Conservation (phyloP, 2,797 vertebrate species). For the Cynodonichthys magdalenae region DNA sequence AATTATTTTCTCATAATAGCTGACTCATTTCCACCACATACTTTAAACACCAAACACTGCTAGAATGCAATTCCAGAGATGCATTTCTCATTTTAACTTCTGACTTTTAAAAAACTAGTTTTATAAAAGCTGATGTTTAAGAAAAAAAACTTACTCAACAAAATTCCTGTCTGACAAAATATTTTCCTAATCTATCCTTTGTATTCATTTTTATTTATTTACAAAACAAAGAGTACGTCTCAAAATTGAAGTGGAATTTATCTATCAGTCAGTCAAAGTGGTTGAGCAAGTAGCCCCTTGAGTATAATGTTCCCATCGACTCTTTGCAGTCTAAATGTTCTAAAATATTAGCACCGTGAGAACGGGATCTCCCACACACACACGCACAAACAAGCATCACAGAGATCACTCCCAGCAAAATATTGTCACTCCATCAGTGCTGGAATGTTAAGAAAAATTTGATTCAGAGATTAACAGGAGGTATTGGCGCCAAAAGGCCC, state of each 20-base stretch:
- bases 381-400: constrained; percentile 17
- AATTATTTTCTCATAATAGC: background rate
- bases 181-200: background rate
- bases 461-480: constrained; percentile 50
- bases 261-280: constrained; percentile 47
- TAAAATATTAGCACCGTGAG: constrained; percentile 61
- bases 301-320: constrained; percentile 67
- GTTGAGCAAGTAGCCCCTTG: constrained; percentile 48
- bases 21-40: no score
- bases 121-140: background rate
- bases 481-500: constrained; percentile 35
- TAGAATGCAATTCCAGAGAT: no score
- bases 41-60: no score
- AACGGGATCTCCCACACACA: constrained; percentile 47
- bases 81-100: no score
- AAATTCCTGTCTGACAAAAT: constrained; percentile 4
- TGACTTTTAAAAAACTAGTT: background rate
- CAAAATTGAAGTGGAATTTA: constrained; percentile 20
- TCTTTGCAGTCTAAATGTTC: constrained; percentile 29
- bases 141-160: background rate
- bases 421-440: constrained; percentile 54
- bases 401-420: constrained; percentile 51
- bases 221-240: constrained; percentile 2
- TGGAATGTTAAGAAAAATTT: constrained; percentile 58
- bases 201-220: background rate